Conservation (phyloP, 2,797 vertebrate species). For the Amblyraja radiata region DNA sequence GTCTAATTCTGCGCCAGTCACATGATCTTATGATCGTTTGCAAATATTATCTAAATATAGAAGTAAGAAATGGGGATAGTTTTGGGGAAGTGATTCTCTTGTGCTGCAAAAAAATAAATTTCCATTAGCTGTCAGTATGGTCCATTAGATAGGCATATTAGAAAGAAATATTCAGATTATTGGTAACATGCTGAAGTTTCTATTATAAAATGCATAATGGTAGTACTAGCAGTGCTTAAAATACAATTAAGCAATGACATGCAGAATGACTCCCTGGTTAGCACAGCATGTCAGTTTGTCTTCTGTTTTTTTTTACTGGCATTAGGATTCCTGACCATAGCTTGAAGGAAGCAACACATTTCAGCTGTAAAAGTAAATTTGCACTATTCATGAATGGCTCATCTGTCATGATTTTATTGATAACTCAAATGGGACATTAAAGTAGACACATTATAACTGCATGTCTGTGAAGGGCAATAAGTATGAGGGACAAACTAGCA, state of each 20-base stretch:
- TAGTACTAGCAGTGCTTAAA: not conserved
- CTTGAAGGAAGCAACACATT: not conserved
- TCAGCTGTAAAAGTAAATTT: constrained; percentile 5
- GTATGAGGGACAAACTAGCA: not conserved
- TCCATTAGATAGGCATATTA: constrained; percentile 16
- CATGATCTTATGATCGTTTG: no score
- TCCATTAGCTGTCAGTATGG: not conserved
- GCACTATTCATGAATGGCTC: not conserved
- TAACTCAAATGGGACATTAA: constrained; percentile 18
- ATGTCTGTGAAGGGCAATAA: not conserved
- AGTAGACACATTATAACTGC: not conserved
- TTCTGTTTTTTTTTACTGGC: not conserved
- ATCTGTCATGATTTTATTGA: constrained; percentile 1
- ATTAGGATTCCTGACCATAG: not conserved
- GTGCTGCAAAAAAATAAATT: constrained; percentile 5
- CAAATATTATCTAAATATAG: not conserved
- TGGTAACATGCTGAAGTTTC: not conserved
- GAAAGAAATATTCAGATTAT: constrained; percentile 27
- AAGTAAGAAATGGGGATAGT: constrained; percentile 9
- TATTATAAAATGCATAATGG: constrained; percentile 23
- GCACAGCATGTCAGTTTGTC: constrained; percentile 1
- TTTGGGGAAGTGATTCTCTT: not conserved
- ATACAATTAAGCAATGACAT: constrained; percentile 7
- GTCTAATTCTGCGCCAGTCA: no score
- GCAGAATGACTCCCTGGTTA: constrained; percentile 6